Evolutionary conservation across 2,797 vertebrate genomes (phyloP).

Genomic region (Falco novaeseelandiae): DNA sequence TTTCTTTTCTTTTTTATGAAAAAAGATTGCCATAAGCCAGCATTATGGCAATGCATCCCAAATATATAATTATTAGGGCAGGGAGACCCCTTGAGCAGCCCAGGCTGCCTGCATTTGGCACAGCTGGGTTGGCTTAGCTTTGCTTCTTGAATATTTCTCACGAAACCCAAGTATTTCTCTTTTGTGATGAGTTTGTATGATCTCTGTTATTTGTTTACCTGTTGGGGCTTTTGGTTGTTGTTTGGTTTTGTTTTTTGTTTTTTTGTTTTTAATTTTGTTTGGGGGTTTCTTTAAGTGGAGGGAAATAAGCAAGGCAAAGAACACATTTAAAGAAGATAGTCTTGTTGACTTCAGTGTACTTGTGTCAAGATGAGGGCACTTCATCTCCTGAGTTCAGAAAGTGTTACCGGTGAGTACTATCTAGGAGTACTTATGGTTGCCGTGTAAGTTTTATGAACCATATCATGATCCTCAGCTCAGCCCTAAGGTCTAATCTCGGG

Average conservation of each 20-base stretch:
- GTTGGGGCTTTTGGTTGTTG: background rate
- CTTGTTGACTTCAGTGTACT: background rate
- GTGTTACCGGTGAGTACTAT: background rate
- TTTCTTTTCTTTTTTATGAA: constrained; percentile 54
- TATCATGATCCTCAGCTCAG: background rate
- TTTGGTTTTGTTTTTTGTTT: background rate
- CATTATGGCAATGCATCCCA: constrained; percentile 29
- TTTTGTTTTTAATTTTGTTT: background rate
- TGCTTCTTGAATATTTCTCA: background rate
- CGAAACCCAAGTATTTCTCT: background rate
- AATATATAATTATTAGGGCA: constrained; percentile 27
- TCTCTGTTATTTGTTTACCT: background rate
- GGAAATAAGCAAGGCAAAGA: background rate
- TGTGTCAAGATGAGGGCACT: background rate
- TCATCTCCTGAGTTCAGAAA: background rate
- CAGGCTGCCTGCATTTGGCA: background rate
- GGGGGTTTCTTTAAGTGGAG: background rate
- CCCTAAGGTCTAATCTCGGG: background rate
- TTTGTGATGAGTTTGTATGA: background rate
- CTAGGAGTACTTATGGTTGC: background rate
- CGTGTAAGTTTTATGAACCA: background rate
- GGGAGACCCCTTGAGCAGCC: background rate
- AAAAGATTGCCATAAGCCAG: constrained; percentile 57
- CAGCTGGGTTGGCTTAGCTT: background rate
- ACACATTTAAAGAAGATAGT: background rate